Base-by-base conservation (phyloP, 2,797 vertebrate species). In the Alauda arvensis region DNA sequence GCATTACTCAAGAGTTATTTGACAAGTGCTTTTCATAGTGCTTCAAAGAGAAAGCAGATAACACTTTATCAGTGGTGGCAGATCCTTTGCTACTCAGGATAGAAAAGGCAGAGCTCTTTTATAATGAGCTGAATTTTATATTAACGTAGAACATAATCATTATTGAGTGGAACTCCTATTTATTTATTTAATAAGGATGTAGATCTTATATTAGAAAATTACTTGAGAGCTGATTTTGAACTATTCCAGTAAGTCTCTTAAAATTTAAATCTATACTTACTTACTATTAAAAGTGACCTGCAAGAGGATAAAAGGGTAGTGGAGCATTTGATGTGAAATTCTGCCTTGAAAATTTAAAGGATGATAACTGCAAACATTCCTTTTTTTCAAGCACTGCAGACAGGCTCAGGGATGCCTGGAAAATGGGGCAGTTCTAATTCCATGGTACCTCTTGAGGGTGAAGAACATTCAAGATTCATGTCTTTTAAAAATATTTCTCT, bases 281-380 rank as follows among this genome's bases (percentile, higher is more conserved):
- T 2, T 69, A 20, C 91, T 93, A 63, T 16, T 91, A 81, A 90
- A 91, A 94, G 91, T 94, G 79, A 90, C 90, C 90, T 88, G 74
- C 25, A 60, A 23, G 86, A 52, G 31, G 10, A 20, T 33, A 77
- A 83, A 85, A 83, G 45, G 66, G 63, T 63, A 31, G 6, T 66
- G 67, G n/a, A 42, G 6, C 60, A 29, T 61, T 85, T 77, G 26
- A 19, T 85, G 8, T 52, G 46, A 65, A 93, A 68, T 71, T 77
- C 21, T 72, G 3, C 21, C 40, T 55, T 52, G 23, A 71, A 66
- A 67, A 34, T 78, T 37, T n/a, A 39, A 55, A 57, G 62, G 17
- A 40, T 23, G 8, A 8, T 42, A 62, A 60, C 20, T 63, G 34
- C 14, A 70, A 37, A 39, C 3, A 5, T 75, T 46, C 8, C 0